Conservation (phyloP, 2,113 vertebrate genomes). For the Clupea harengus region DNA sequence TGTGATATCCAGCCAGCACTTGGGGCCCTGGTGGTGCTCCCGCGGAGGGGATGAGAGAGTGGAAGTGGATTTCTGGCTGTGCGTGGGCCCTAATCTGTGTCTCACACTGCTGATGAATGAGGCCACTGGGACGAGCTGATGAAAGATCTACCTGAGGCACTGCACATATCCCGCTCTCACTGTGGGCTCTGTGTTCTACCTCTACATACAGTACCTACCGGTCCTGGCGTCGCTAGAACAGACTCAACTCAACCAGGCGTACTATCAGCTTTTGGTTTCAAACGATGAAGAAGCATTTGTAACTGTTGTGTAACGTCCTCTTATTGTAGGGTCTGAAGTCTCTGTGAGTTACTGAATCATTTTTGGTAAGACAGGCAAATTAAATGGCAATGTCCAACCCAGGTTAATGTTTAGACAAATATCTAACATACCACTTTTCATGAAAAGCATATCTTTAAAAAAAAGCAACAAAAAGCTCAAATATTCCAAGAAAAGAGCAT, state of each 20-base stretch:
- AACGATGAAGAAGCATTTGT: neutral
- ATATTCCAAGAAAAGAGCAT: neutral
- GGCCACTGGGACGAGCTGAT: constrained; percentile 4
- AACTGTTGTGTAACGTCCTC: neutral
- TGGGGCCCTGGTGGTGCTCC: neutral
- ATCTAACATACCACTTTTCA: neutral
- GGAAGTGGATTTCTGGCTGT: neutral
- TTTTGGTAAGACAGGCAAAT: neutral
- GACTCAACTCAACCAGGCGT: neutral
- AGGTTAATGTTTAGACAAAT: neutral
- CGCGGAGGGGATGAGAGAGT: neutral
- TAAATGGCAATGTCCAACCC: neutral
- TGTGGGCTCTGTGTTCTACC: neutral
- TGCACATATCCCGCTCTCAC: neutral
- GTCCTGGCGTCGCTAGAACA: neutral
- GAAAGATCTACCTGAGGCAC: neutral
- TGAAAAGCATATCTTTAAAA: neutral
- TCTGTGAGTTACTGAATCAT: too few species aligned
- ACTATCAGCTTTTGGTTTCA: neutral
- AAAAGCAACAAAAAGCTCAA: neutral
- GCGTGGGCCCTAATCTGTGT: constrained; percentile 8
- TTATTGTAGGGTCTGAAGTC: neutral
- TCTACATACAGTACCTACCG: neutral
- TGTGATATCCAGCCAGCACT: constrained; percentile 5
- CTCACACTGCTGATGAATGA: constrained; percentile 6